These are phyloP conservation scores for Pangasius larnaudii DNA, from an alignment of 2,797 vertebrate genomes.

Conservation along the genomic window DNA sequence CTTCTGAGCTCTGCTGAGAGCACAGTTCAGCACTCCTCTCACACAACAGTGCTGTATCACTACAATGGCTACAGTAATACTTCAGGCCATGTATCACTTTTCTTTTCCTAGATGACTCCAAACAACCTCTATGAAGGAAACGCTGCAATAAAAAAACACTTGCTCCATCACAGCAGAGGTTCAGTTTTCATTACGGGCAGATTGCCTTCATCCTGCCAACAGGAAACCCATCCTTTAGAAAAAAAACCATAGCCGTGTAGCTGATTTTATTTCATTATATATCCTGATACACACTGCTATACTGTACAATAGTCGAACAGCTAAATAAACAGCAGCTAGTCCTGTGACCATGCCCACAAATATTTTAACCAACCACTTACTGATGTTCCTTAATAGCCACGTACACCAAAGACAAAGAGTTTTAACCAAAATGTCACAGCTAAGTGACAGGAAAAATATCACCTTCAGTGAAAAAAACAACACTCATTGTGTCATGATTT, in stretches of 20 bases:
- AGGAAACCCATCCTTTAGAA: neutral
- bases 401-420: neutral
- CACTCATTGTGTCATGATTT: neutral
- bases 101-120: constrained; percentile 2
- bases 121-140: neutral
- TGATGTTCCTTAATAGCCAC: neutral
- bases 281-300: neutral
- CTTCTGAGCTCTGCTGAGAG: neutral
- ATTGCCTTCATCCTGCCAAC: neutral
- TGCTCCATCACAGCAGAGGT: neutral
- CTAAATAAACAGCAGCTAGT: neutral
- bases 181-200: neutral
- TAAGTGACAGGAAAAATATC: neutral
- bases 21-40: neutral
- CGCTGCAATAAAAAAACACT: neutral
- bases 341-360: neutral
- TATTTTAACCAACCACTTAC: neutral
- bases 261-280: constrained; percentile 8
- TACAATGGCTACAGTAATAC: neutral
- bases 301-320: neutral
- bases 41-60: neutral
- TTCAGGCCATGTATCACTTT: constrained; percentile 21
- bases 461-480: neutral
- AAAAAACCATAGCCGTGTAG: neutral
- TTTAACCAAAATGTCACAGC: neutral